Percentiles rank a stretch among this genome's conserved stretches.
Evolutionary conservation across 2,113 vertebrate species (phyloP).

Genomic region (Neodontobutis hainanensis): DNA sequence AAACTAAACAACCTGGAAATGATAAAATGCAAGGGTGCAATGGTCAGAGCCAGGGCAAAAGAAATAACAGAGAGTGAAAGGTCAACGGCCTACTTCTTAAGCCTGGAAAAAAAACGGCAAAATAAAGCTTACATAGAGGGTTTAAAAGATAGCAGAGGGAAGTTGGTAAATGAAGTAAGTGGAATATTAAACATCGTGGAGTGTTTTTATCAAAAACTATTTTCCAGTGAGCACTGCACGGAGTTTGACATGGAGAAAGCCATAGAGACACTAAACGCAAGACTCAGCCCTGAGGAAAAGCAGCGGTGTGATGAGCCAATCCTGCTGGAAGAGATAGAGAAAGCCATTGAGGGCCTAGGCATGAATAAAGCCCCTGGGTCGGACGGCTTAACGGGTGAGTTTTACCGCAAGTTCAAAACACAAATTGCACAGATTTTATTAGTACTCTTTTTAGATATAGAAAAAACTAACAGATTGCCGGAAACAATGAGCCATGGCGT

Average conservation of each 20-base stretch:
- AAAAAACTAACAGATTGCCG: not conserved
- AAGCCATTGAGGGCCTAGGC: not conserved
- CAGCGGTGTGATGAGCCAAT: not conserved
- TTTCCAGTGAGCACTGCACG: not conserved
- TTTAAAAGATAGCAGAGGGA: not conserved
- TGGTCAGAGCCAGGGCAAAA: not conserved
- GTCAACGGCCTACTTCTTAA: not conserved
- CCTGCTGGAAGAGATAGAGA: not conserved
- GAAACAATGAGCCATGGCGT: not conserved
- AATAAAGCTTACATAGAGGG: not conserved
- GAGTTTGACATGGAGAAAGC: not conserved
- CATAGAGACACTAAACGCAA: not conserved
- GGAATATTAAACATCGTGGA: not conserved
- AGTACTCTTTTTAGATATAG: not conserved
- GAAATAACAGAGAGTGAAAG: not conserved
- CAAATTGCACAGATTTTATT: not conserved
- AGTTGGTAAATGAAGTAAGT: not conserved
- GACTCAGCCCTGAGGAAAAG: not conserved
- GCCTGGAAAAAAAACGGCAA: not conserved
- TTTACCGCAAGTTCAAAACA: not conserved
- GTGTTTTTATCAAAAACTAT: not conserved
- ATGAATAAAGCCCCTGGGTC: not conserved
- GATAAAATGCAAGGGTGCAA: not conserved
- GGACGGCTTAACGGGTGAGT: not conserved
- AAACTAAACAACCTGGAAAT: not conserved